A percentile compares a stretch with the other conserved stretches of the same genome.
These are phyloP conservation scores for Conopomorpha cramerella DNA, from an alignment of 1,140 invertebrate genomes.

Conservation along the genomic window DNA sequence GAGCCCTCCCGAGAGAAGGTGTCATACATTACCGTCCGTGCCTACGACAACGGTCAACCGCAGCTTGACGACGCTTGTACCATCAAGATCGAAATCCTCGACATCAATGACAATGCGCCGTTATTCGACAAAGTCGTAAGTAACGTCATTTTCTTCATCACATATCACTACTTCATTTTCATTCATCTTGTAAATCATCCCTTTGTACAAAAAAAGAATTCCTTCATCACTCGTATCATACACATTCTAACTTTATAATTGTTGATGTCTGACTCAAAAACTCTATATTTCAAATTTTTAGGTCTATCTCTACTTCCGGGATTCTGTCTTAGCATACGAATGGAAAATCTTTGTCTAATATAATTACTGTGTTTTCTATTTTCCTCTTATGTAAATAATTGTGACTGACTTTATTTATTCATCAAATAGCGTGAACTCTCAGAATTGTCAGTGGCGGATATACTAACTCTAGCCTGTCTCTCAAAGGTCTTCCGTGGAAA, in stretches of 20 bases:
- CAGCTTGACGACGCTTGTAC: slow-evolving; percentile 85
- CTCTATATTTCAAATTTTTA: too few relatives aligned
- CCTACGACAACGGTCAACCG: slow-evolving; percentile 84
- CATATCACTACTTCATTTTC: too few relatives aligned
- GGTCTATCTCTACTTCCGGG: too few relatives aligned
- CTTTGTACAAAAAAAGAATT: too few relatives aligned
- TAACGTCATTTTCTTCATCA: slow-evolving; percentile 15
- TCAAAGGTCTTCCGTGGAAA: slow-evolving; percentile 69
- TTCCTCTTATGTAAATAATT: too few relatives aligned
- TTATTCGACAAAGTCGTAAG: slow-evolving; percentile 80
- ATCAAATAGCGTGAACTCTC: slow-evolving; percentile 42
- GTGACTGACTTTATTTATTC: slow-evolving; percentile 33
- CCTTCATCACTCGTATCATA: too few relatives aligned
- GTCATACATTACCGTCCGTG: slow-evolving; percentile 72
- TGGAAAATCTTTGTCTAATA: too few relatives aligned
- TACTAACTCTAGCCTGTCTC: slow-evolving; percentile 55
- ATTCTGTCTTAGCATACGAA: too few relatives aligned
- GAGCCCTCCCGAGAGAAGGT: slow-evolving; percentile 85
- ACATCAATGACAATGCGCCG: slow-evolving; percentile 87
- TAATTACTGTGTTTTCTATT: slow-evolving; percentile 10
- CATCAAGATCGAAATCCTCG: slow-evolving; percentile 83
- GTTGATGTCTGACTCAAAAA: too few relatives aligned
- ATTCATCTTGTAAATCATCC: too few relatives aligned
- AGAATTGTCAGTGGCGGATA: slow-evolving; percentile 41
- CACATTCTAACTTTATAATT: too few relatives aligned